Evolutionary conservation across 2,113 vertebrate genomes (phyloP).

Genomic region (Phocoena sinus): DNA sequence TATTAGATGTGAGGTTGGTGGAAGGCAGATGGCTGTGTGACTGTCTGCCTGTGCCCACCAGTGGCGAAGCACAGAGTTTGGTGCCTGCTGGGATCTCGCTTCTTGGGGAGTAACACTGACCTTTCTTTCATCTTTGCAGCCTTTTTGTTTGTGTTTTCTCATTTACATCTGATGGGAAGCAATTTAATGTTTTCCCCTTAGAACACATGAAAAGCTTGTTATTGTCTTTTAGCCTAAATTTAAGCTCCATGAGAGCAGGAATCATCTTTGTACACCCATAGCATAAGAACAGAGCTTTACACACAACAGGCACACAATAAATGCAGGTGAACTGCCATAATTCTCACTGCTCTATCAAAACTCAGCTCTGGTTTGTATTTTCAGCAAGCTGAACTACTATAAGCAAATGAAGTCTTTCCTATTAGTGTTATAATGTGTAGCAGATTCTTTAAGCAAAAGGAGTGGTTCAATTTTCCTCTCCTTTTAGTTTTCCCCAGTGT

Average conservation of each 20-base stretch:
- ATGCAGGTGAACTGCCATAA: background rate
- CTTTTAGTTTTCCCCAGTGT: background rate
- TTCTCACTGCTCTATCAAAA: background rate
- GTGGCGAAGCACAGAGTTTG: background rate
- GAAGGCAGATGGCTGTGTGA: background rate
- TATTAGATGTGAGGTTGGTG: background rate
- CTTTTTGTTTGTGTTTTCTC: background rate
- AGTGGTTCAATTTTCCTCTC: background rate
- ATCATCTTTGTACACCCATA: background rate
- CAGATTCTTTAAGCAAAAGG: background rate
- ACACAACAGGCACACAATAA: background rate
- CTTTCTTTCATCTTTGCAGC: background rate
- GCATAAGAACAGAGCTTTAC: background rate
- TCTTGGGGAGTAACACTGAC: background rate
- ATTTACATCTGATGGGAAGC: background rate
- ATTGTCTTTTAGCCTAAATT: background rate
- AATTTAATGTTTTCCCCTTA: background rate
- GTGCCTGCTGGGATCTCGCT: background rate
- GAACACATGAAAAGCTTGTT: background rate
- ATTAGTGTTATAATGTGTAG: conserved; percentile 2
- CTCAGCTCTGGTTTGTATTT: background rate
- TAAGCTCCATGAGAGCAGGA: conserved; percentile 10
- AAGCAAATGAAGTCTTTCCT: background rate
- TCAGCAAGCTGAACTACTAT: background rate
- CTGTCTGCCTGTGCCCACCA: background rate